Percentiles rank a stretch among this genome's conserved stretches.
Evolutionary conservation across 1,140 invertebrate species (phyloP).

Genomic region (Acyrthosiphon pisum): DNA sequence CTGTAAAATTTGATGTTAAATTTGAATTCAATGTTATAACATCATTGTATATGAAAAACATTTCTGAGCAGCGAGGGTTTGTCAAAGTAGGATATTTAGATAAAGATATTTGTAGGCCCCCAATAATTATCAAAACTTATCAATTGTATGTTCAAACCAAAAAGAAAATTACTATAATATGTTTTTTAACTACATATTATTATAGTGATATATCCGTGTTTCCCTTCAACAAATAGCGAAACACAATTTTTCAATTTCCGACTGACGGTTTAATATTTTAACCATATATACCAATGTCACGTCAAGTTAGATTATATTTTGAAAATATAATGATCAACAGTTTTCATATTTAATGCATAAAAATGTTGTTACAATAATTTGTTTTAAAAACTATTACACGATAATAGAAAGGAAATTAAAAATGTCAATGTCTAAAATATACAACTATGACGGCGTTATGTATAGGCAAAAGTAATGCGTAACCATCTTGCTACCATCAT

Average conservation of each 20-base stretch:
- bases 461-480: not conserved
- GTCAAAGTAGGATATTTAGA: not conserved
- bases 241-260: not conserved
- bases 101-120: not conserved
- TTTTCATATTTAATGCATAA: not conserved
- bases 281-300: not conserved
- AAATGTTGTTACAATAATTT: not conserved
- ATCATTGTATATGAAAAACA: no score
- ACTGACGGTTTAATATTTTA: not conserved
- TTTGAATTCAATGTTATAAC: no score
- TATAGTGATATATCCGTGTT: not conserved
- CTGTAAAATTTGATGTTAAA: no score
- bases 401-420: slow-evolving; percentile 43
- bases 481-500: not conserved
- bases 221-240: not conserved
- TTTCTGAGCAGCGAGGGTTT: no score
- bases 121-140: not conserved
- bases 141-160: not conserved
- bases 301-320: not conserved
- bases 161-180: not conserved
- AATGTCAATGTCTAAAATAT: slow-evolving; percentile 20
- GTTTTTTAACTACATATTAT: not conserved
- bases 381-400: not conserved
- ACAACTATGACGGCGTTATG: not conserved
- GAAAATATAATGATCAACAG: not conserved